A percentile compares a stretch with the other conserved stretches of the same genome.
Conservation (phyloP, 2,797 vertebrate genomes). For the Nasua narica region DNA sequence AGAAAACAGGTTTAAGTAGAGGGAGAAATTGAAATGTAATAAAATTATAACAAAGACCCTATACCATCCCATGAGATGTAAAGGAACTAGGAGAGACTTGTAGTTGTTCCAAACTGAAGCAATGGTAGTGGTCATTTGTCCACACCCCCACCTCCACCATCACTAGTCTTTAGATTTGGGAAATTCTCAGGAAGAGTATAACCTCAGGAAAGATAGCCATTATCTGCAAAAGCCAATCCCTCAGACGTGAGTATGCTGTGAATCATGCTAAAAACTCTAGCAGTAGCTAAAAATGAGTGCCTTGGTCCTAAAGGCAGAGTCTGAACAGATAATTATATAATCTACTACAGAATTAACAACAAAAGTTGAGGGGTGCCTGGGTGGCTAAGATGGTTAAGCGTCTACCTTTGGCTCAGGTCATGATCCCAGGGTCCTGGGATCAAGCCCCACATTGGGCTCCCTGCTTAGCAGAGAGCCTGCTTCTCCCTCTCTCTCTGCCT, state of each 20-base stretch:
- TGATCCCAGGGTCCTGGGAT: too few relatives aligned
- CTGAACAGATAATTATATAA: neutral
- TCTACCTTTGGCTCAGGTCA: too few relatives aligned
- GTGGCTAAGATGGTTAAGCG: too few relatives aligned
- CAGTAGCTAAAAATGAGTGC: neutral
- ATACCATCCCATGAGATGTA: neutral
- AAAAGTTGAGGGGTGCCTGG: neutral
- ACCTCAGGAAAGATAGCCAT: neutral
- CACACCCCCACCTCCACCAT: rapidly evolving
- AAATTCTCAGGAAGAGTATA: neutral
- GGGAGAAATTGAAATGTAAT: neutral
- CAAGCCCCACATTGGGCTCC: too few relatives aligned
- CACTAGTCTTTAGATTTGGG: neutral
- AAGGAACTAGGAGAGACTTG: neutral
- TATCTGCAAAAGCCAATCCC: neutral
- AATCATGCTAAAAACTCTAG: neutral
- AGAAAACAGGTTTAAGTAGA: neutral
- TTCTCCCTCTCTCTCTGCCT: too few relatives aligned
- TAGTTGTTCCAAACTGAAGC: neutral
- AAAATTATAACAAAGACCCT: neutral
- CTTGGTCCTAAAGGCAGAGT: neutral
- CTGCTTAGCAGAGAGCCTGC: too few relatives aligned
- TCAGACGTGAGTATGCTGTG: neutral
- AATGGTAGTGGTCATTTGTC: neutral
- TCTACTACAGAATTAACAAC: neutral